Base-by-base conservation (phyloP, 2,797 vertebrate genomes). In the Poecilia velifera region DNA sequence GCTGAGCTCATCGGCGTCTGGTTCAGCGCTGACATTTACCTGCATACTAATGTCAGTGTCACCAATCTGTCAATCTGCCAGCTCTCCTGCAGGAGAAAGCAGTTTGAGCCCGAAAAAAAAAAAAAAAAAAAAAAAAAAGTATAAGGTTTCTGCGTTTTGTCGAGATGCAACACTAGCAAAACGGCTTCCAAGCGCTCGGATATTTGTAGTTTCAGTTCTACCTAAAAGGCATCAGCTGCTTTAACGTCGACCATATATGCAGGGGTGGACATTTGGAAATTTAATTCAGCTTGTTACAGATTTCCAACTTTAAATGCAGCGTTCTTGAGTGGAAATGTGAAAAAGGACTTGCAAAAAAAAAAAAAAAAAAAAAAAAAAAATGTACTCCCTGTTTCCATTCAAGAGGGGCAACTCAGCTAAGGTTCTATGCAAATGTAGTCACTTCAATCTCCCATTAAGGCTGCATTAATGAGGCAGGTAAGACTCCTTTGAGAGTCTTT, bases 21-120 rank as follows among this genome's bases (percentile, higher is more conserved):
- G 89, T 87, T 92, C 92, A 90, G 90, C 88, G 80, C 80, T 85
- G 84, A 90, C 90, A 81, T 73, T 86, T 82, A 87, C 88, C 89
- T 88, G 91, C 90, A 94, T 92, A 88, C 89, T 93, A 87, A 95
- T 91, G 87, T 80, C 1, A 73, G 76, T 93, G 94, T 93, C 94
- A 94, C 93, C 87, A 89, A 93, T 91, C 90, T 93, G 94, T 94
- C 94, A 95, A 88, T 92, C 92, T 85, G 86, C 76, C 85, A 78
- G 6, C 62, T 74, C 77, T 86, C 84, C 84, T 84, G 49, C n/a
- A 89, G 88, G 91, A 89, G 86, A 87, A 89, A 91, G 87, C 85
- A 86, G 74, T 28, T 74, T 0, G 59, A 81, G 72, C 51, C 62
- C 82, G 72, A 71, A 74, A 77, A 86, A 70, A 70, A 86, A 88